A percentile compares a stretch with the other conserved stretches of the same genome.
phyloP scores from a whole-genome alignment of 92 coral and sea anemone genomes.

The Ricordea florida region DNA sequence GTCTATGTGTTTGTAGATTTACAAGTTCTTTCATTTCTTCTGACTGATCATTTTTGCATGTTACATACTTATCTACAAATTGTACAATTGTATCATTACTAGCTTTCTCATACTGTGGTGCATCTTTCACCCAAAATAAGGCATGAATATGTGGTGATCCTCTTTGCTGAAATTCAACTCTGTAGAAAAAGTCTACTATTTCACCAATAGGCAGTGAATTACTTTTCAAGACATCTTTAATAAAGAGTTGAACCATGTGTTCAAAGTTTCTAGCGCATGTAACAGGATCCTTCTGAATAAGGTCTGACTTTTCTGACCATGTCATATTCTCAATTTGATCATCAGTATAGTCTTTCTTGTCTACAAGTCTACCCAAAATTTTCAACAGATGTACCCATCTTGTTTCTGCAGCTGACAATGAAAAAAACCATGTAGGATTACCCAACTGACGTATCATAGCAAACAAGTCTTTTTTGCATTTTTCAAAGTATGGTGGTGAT shows the following conservation, averaged over 20 bases:
- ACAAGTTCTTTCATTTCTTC: conserved; percentile 33
- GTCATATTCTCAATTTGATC: conserved; percentile 38
- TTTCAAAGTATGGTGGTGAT: conserved; percentile 70
- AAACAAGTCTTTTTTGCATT: conserved; percentile 19
- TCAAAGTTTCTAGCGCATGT: conserved; percentile 78
- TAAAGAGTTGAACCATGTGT: conserved; percentile 66
- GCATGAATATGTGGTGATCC: conserved; percentile 55
- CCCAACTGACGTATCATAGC: conserved; percentile 52
- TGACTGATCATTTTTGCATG: conserved; percentile 41
- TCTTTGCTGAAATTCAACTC: conserved; percentile 56
- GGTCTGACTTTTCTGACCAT: conserved; percentile 69
- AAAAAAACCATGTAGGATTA: conserved; percentile 47
- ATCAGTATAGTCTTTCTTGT: conserved; percentile 45
- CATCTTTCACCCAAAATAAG: conserved; percentile 51
- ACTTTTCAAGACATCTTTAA: conserved; percentile 54
- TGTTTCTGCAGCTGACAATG: conserved; percentile 67
- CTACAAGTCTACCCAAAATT: conserved; percentile 58
- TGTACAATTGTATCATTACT: conserved; percentile 34
- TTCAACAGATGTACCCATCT: conserved; percentile 57
- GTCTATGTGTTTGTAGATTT: conserved; percentile 61
- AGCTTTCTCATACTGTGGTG: conserved; percentile 43
- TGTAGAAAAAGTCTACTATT: conserved; percentile 55
- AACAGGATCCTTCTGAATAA: conserved; percentile 71
- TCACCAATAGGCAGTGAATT: conserved; percentile 52
- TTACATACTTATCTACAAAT: conserved; percentile 62